Conservation (phyloP, 2,113 vertebrate species). For the Phycodurus eques region DNA sequence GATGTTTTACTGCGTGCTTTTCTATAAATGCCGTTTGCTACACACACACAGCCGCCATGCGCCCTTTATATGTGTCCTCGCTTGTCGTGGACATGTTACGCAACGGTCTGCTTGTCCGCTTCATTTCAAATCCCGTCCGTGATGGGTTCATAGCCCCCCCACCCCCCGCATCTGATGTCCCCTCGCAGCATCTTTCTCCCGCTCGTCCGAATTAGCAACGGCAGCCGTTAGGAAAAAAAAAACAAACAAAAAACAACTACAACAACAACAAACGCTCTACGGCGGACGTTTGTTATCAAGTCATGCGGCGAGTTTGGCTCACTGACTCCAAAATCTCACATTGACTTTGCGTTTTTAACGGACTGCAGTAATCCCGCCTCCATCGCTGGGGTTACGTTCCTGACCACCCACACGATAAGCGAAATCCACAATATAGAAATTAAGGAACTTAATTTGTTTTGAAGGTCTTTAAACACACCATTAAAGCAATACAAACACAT, state of each 20-base stretch:
- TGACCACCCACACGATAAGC: too few species aligned
- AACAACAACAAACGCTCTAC: slow-evolving; percentile 10
- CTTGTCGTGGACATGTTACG: slow-evolving; percentile 61
- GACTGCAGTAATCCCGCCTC: too few species aligned
- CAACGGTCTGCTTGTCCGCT: slow-evolving; percentile 69
- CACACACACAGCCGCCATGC: not conserved
- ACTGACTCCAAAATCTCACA: too few species aligned
- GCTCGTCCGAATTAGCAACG: slow-evolving; percentile 49
- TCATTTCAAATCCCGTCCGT: slow-evolving; percentile 66
- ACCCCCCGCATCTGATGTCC: slow-evolving; percentile 40
- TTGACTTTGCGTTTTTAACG: not conserved
- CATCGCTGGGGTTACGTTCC: too few species aligned
- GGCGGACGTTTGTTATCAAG: slow-evolving; percentile 13
- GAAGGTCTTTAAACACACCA: too few species aligned
- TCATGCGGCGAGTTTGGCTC: slow-evolving; percentile 1
- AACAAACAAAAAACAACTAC: not conserved
- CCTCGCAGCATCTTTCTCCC: slow-evolving; percentile 46
- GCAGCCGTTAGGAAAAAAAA: slow-evolving; percentile 17
- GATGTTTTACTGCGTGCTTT: slow-evolving; percentile 54
- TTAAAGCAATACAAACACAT: too few species aligned
- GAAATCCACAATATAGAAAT: too few species aligned
- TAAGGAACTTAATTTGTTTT: too few species aligned
- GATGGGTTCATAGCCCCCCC: slow-evolving; percentile 53
- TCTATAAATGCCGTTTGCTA: slow-evolving; percentile 59
- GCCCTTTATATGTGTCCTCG: slow-evolving; percentile 31